Evolutionary conservation across 2,888 invertebrate genomes (phyloP).

Genomic region (Platynereis dumerilii): DNA sequence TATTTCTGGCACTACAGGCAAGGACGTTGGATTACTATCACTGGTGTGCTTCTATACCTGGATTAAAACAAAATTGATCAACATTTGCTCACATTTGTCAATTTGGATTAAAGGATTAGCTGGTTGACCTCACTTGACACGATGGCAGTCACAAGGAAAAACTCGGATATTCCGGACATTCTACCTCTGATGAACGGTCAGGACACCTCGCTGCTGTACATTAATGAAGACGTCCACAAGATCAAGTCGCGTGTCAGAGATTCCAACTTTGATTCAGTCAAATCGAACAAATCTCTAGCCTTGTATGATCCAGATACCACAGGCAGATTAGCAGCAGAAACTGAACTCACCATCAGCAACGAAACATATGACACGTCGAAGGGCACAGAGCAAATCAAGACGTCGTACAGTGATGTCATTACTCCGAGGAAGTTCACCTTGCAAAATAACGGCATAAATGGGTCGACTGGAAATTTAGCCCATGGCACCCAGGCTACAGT

Average conservation of each 20-base stretch:
- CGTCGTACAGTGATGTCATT: background rate
- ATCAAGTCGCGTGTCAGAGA: background rate
- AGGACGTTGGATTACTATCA: no score
- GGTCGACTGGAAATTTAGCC: background rate
- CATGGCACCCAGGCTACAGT: background rate
- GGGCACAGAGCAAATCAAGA: background rate
- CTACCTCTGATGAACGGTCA: slow-evolving; percentile 10
- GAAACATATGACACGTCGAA: background rate
- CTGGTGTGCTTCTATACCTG: no score
- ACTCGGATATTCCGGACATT: background rate
- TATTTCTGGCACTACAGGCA: no score
- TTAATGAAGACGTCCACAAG: background rate
- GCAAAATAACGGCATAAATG: background rate
- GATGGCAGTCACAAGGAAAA: no score
- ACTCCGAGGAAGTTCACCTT: background rate
- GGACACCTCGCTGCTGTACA: background rate
- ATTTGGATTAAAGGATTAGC: no score
- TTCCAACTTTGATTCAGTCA: background rate
- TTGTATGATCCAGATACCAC: slow-evolving; percentile 2
- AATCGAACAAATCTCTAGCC: background rate
- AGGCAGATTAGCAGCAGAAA: background rate
- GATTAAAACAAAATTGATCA: no score
- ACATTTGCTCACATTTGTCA: no score
- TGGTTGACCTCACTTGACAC: no score
- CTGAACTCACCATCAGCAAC: background rate